Evolutionary conservation across 2,113 vertebrate species (phyloP), one percentile per base, ranked within the genome.

Genomic region (Oreotrochilus melanogaster): DNA sequence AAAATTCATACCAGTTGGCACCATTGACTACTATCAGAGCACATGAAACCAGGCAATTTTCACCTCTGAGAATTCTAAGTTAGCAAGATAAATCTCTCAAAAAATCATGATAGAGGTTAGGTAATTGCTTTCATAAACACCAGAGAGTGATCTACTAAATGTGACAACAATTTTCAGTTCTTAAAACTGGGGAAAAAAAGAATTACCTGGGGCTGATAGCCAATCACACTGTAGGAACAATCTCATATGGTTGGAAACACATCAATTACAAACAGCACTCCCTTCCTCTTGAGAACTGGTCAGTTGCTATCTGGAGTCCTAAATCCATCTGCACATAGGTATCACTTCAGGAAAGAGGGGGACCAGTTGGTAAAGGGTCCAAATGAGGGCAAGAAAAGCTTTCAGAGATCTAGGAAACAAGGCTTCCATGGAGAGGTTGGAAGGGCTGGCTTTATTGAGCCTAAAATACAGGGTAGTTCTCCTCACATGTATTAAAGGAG

Each of bases 51-150:
- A 42, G 24, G 9, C 6, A 22, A 22, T 17, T 57, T 89, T 54
- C 57, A 88, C 15, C 43, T 79, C 50, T 4, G 2, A 60, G 4
- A 24, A 58, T 31, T 50, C 42, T 71, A 33, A 67, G 12, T 3
- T 15, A 43, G 11, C 33, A 37, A 23, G 13, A 7, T 60, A 74
- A 73, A 62, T 62, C 22, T 56, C 37, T 64, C 61, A 0, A 43
- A 71, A 86, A 88, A 24, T 7, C 17, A 28, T 1, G 0, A 43
- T 0, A 54, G 14, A 23, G 6, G 8, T 39, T 71, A 42, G 22
- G 17, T 31, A 89, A 62, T 24, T 66, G 7, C 42, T 78, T 58
- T 78, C 7, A 8, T 37, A 74, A 87, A 47, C 2, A 3, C 16
- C 31, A 53, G 3, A 14, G 8, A 61, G 14, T 16, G 2, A n/a